Conservation (phyloP, 2,113 vertebrate genomes). For the Catharus bicknelli region DNA sequence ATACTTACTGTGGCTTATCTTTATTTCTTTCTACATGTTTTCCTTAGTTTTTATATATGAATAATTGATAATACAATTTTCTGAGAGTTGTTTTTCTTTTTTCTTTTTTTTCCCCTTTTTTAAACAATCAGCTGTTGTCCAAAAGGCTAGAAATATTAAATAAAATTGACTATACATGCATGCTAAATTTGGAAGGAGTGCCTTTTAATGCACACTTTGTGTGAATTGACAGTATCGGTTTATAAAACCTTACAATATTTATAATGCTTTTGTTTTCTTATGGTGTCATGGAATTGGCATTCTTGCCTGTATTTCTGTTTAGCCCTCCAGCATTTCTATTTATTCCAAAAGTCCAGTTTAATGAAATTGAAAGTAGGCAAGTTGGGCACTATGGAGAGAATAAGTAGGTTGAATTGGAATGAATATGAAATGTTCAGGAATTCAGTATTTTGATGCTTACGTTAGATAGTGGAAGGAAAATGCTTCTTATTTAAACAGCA, state of each 20-base stretch:
- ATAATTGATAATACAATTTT: background rate
- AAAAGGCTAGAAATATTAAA: background rate
- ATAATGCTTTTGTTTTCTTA: background rate
- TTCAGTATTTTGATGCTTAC: background rate
- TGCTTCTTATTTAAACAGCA: background rate
- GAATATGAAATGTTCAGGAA: background rate
- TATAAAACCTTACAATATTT: background rate
- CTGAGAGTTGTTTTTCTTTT: background rate
- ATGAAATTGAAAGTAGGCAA: background rate
- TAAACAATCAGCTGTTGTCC: background rate
- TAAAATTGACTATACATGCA: background rate
- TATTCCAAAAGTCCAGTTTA: background rate
- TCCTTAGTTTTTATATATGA: background rate
- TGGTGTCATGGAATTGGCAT: background rate
- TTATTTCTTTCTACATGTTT: background rate
- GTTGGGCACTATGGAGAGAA: background rate
- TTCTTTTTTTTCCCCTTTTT: background rate
- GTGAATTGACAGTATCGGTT: background rate
- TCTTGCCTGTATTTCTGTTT: background rate
- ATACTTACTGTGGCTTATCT: background rate
- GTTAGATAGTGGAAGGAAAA: background rate
- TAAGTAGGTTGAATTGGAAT: background rate
- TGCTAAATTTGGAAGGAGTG: background rate
- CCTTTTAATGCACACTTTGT: background rate
- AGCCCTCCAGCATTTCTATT: background rate